Percentiles rank a stretch among this genome's conserved stretches.
These are phyloP conservation scores for Steinernema khuongi DNA, from an alignment of 1,140 invertebrate genomes.

Conservation along the genomic window DNA sequence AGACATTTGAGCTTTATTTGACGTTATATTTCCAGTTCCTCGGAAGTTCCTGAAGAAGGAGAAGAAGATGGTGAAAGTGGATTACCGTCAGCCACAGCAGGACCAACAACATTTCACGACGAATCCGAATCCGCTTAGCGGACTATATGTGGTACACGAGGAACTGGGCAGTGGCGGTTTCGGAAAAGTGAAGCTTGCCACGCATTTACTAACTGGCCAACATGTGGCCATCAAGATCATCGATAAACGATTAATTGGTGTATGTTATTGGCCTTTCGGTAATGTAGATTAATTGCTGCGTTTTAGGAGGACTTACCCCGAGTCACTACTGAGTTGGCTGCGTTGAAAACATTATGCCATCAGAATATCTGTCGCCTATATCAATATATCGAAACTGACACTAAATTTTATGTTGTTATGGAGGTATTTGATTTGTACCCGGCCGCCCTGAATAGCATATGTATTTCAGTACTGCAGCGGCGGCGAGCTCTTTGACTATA, in stretches of 20 bases:
- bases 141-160: slow-evolving; percentile 36
- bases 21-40: too few relatives aligned
- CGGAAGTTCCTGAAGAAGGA: too few relatives aligned
- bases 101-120: neutral
- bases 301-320: slow-evolving; percentile 72
- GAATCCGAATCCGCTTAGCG: slow-evolving; percentile 16
- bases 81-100: too few relatives aligned
- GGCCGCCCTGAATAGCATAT: slow-evolving; percentile 21
- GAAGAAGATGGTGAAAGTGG: too few relatives aligned
- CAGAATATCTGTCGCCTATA: slow-evolving; percentile 66
- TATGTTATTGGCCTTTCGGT: slow-evolving; percentile 60
- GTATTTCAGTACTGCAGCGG: slow-evolving; percentile 70
- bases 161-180: slow-evolving; percentile 51
- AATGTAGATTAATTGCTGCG: slow-evolving; percentile 37
- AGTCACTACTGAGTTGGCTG: slow-evolving; percentile 73
- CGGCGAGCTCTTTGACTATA: slow-evolving; percentile 79
- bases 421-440: slow-evolving; percentile 63
- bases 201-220: slow-evolving; percentile 71
- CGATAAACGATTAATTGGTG: slow-evolving; percentile 71
- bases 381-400: slow-evolving; percentile 74
- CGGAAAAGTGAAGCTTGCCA: slow-evolving; percentile 75
- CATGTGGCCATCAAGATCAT: slow-evolving; percentile 82
- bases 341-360: slow-evolving; percentile 73
- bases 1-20: too few relatives aligned
- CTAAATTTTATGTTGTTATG: slow-evolving; percentile 70